A percentile compares a stretch with the other conserved stretches of the same genome.
These are phyloP conservation scores for Morus bassanus DNA, from an alignment of 2,797 vertebrate genomes.

Conservation along the genomic window DNA sequence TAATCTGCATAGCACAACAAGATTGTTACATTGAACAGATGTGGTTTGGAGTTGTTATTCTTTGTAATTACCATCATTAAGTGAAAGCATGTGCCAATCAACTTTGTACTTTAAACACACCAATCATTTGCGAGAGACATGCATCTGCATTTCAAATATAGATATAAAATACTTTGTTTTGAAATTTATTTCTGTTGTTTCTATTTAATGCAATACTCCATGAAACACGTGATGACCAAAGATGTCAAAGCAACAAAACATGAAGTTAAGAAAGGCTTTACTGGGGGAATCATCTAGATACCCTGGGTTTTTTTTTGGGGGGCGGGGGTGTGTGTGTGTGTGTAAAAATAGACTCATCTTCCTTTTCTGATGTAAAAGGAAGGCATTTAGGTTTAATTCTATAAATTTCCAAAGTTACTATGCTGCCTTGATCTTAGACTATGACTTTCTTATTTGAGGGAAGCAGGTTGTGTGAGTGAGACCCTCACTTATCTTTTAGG, in stretches of 20 bases:
- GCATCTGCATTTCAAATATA: slow-evolving; percentile 63
- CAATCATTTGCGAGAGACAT: slow-evolving; percentile 68
- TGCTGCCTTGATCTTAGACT: not conserved
- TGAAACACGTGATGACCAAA: not conserved
- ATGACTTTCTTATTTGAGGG: not conserved
- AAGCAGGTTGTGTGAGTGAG: not conserved
- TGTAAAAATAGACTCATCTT: not conserved
- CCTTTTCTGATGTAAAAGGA: not conserved
- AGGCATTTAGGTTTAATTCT: not conserved
- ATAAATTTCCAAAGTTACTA: not conserved
- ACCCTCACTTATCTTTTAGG: not conserved
- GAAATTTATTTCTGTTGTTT: not conserved
- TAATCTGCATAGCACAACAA: slow-evolving; percentile 67
- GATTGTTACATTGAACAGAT: slow-evolving; percentile 93
- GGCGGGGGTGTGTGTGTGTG: too few relatives aligned
- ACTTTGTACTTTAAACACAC: slow-evolving; percentile 84
- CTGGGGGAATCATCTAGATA: not conserved
- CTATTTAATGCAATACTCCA: not conserved
- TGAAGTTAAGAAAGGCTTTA: not conserved
- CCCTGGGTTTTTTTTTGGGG: not conserved
- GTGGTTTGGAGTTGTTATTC: slow-evolving; percentile 92
- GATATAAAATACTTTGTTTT: slow-evolving; percentile 28
- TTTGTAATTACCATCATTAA: slow-evolving; percentile 99
- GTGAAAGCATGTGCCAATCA: slow-evolving; percentile 98
- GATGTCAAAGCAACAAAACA: not conserved